Evolutionary conservation across 1,140 invertebrate genomes (phyloP).

Genomic region (Halyomorpha halys): DNA sequence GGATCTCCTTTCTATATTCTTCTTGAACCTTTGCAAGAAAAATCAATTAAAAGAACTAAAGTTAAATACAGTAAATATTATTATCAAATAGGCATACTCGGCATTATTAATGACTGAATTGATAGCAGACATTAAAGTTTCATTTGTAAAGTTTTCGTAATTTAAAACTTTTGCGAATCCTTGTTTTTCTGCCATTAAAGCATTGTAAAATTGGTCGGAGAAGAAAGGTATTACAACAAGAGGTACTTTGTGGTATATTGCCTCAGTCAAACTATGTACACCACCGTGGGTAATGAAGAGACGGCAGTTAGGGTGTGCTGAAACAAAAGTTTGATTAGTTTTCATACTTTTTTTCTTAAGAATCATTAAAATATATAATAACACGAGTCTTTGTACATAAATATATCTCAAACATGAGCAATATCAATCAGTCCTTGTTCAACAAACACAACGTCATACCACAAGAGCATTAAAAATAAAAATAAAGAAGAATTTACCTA

Average conservation of each 20-base stretch:
- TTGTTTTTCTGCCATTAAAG: constrained; percentile 31
- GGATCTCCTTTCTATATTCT: constrained; percentile 36
- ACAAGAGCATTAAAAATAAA: too few relatives aligned
- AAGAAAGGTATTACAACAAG: constrained; percentile 58
- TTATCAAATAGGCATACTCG: background rate
- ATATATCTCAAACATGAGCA: too few relatives aligned
- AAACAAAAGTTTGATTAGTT: too few relatives aligned
- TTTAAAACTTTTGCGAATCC: constrained; percentile 30
- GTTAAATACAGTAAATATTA: background rate
- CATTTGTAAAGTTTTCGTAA: constrained; percentile 21
- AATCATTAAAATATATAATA: too few relatives aligned
- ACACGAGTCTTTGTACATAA: too few relatives aligned
- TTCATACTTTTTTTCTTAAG: too few relatives aligned
- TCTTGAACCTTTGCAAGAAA: constrained; percentile 30
- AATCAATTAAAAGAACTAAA: too few relatives aligned
- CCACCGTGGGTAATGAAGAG: constrained; percentile 63
- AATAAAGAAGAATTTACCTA: background rate
- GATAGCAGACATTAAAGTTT: constrained; percentile 28
- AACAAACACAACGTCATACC: too few relatives aligned
- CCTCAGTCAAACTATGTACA: constrained; percentile 50
- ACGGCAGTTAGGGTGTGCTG: background rate
- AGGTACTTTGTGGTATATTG: constrained; percentile 57
- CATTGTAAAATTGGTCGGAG: constrained; percentile 45
- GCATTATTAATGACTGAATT: background rate
- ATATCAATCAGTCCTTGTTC: too few relatives aligned